Evolutionary conservation across 2,113 vertebrate species (phyloP).

Genomic region (Pituophis catenifer): DNA sequence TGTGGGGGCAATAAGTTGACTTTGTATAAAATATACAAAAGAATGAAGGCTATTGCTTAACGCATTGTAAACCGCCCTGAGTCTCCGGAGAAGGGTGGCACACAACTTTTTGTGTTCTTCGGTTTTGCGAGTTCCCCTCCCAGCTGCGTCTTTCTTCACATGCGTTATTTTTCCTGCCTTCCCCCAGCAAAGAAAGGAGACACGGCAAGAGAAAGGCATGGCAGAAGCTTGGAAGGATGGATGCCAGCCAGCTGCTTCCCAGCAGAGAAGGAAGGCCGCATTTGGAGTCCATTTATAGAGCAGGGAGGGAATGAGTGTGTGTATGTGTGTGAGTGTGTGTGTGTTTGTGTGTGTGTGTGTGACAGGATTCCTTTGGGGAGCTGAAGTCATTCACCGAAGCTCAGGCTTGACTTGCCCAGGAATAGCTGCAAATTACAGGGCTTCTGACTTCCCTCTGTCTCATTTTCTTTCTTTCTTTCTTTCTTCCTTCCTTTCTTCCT

Average conservation of each 20-base stretch:
- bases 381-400: constrained; percentile 40
- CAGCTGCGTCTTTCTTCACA: not conserved
- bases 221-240: constrained; percentile 61
- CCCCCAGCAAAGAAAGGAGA: constrained; percentile 47
- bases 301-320: constrained; percentile 27
- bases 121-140: too few relatives aligned
- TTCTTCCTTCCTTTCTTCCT: too few relatives aligned
- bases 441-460: not conserved
- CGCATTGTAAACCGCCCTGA: too few relatives aligned
- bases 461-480: not conserved
- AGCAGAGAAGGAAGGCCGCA: constrained; percentile 51
- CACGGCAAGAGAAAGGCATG: constrained; percentile 47
- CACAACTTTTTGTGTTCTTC: too few relatives aligned
- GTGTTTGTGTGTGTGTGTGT: too few relatives aligned
- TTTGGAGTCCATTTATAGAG: constrained; percentile 68
- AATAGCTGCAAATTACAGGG: constrained; percentile 57
- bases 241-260: constrained; percentile 58
- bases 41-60: too few relatives aligned
- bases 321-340: too few relatives aligned
- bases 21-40: too few relatives aligned
- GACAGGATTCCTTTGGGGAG: constrained; percentile 53
- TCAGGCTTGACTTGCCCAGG: constrained; percentile 41
- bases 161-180: not conserved
- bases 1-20: too few relatives aligned
- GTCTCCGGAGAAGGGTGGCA: too few relatives aligned